These are phyloP conservation scores for Coelinius sp. DNA, from an alignment of 2,888 invertebrate species.

Conservation along the genomic window DNA sequence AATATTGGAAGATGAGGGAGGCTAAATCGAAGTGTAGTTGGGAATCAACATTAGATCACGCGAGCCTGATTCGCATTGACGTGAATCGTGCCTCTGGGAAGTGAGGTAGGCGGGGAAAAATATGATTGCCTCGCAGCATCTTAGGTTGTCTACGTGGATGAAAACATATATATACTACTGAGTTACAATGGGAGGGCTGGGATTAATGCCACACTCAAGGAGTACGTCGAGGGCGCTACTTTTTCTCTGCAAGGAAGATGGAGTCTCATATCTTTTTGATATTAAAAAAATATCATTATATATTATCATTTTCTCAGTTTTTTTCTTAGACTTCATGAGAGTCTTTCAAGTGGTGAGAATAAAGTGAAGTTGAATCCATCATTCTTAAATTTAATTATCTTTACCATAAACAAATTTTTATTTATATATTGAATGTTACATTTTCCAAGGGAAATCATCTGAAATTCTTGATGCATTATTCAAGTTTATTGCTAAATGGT, in stretches of 20 bases:
- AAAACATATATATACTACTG: slow-evolving; percentile 53
- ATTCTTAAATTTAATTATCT: no score
- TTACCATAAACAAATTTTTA: no score
- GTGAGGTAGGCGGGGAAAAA: slow-evolving; percentile 58
- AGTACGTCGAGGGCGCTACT: slow-evolving; percentile 53
- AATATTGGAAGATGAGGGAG: slow-evolving; percentile 41
- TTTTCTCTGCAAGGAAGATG: no score
- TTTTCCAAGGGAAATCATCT: no score
- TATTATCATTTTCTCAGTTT: background rate
- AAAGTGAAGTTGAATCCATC: no score
- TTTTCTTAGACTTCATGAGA: no score
- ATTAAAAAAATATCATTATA: background rate
- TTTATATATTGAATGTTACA: no score
- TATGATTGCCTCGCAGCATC: slow-evolving; percentile 64
- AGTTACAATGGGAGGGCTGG: slow-evolving; percentile 50
- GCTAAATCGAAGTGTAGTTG: slow-evolving; percentile 66
- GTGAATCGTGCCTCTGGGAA: slow-evolving; percentile 69
- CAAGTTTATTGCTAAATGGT: no score
- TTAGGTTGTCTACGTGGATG: slow-evolving; percentile 58
- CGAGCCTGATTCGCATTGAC: slow-evolving; percentile 70
- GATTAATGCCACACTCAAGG: slow-evolving; percentile 70
- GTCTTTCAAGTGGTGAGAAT: background rate
- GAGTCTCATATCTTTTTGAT: slow-evolving; percentile 6
- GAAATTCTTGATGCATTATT: no score
- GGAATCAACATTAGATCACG: slow-evolving; percentile 69